Percentiles rank a stretch among this genome's conserved stretches.
Evolutionary conservation across 1,140 invertebrate species (phyloP).

Genomic region (Sweltsa coloradensis): DNA sequence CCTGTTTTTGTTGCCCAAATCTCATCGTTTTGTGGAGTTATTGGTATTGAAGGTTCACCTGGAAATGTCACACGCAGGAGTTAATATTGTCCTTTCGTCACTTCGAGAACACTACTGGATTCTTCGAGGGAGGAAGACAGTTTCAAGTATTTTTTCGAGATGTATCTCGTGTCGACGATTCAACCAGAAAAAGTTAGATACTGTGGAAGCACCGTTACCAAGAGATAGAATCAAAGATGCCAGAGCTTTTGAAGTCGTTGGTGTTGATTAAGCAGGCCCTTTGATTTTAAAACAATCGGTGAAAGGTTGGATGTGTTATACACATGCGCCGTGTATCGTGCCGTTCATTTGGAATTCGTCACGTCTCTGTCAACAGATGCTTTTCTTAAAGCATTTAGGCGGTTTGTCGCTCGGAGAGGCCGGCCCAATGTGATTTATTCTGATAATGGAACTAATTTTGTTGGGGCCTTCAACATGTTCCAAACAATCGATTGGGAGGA

Average conservation of each 20-base stretch:
- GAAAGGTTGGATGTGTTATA: conserved; percentile 27
- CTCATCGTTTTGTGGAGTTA: conserved; percentile 2
- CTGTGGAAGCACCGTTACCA: conserved; percentile 17
- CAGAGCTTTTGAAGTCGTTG: conserved; percentile 16
- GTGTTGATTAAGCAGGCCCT: conserved; percentile 24
- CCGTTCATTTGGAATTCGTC: conserved; percentile 27
- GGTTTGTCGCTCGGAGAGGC: conserved; percentile 25
- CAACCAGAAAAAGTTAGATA: conserved; percentile 16
- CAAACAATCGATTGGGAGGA: conserved; percentile 21
- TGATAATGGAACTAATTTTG: conserved; percentile 31
- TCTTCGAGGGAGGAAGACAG: conserved; percentile 15
- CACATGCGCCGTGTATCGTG: conserved; percentile 25
- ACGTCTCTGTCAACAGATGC: conserved; percentile 19
- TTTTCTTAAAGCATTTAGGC: conserved; percentile 21
- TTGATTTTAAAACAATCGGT: conserved; percentile 16
- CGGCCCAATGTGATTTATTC: conserved; percentile 25
- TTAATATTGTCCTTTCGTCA: conserved; percentile 4
- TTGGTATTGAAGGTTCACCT: conserved; percentile 11
- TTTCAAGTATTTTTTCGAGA: conserved; percentile 17
- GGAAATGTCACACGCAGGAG: conserved; percentile 10
- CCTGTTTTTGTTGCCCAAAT: conserved; percentile 14
- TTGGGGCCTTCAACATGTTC: conserved; percentile 20
- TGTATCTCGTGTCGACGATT: conserved; percentile 23
- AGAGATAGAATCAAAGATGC: conserved; percentile 18
- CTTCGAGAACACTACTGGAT: conserved; percentile 23